These are phyloP conservation scores for Ctenoplectra terminalis DNA, from an alignment of 1,140 invertebrate species.

Conservation along the genomic window DNA sequence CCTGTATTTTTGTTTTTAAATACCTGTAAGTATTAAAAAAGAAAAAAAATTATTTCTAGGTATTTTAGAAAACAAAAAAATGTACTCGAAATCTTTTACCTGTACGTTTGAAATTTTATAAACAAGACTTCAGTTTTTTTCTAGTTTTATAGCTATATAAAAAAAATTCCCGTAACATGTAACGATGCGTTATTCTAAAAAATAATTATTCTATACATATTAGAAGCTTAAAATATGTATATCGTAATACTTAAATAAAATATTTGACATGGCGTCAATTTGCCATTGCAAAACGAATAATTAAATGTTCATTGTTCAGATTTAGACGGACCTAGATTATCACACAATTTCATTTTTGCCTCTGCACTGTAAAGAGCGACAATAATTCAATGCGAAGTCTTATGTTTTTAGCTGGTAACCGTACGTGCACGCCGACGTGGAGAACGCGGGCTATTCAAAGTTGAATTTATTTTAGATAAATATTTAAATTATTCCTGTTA, in stretches of 20 bases:
- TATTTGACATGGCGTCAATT: neutral
- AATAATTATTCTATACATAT: neutral
- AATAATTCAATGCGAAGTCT: neutral
- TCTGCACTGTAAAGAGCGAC: neutral
- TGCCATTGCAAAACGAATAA: neutral
- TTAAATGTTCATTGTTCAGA: neutral
- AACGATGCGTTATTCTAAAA: neutral
- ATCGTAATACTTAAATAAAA: neutral
- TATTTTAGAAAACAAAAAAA: neutral
- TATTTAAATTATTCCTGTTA: slow-evolving; percentile 56
- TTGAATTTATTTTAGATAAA: slow-evolving; percentile 57
- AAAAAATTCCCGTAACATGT: no score
- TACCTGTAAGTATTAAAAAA: neutral
- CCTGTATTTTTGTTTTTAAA: no score
- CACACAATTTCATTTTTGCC: neutral
- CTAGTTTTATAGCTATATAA: no score
- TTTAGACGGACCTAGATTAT: neutral
- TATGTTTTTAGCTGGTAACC: slow-evolving; percentile 1
- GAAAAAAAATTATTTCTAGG: slow-evolving; percentile 2
- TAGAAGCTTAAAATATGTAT: neutral
- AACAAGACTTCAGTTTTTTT: no score
- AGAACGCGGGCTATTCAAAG: slow-evolving; percentile 11
- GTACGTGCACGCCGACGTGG: neutral
- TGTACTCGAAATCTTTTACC: neutral
- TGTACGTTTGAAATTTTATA: neutral